Base-by-base conservation (phyloP, 2,888 invertebrate species). In the Platerodrilus igneus region DNA sequence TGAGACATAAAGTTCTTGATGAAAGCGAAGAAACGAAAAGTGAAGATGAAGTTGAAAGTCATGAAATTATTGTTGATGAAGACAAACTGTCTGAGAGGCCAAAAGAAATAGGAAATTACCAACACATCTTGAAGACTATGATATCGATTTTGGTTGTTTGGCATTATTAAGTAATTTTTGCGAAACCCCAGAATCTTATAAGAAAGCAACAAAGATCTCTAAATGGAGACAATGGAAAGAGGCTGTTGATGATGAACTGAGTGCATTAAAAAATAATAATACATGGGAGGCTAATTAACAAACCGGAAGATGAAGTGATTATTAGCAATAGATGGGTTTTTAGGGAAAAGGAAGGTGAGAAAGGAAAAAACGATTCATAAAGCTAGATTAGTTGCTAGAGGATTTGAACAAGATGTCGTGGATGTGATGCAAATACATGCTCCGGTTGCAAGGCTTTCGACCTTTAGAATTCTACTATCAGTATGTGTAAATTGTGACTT, bases 291-390 rank as follows among this genome's bases (percentile, higher is more conserved):
- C 15, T 33, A 9, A 16, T 23, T 2, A n/a, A 32, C 10, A 33
- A 21, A 23, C 14, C 15, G 4, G 9, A 9, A 23, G 13, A 33
- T 22, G 22, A 23, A 22, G 6, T 14, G 10, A 10, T 33, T 13
- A 15, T 33, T n/a, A 33, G 11, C 7, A 16, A 21, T 23, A 2
- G 33, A 23, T 33, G 23, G 22, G 26, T 35, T 7, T 27, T 35
- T 8, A 35, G 20, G n/a, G n/a, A 51, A 10, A 60, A 59, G 41
- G 41, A 31, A 4, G 50, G 50, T 15, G 51, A 58, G 41, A 57
- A 55, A 15, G 41, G 37, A 20, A 44, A 50, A n/a, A 9, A 2
- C 20, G 7, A 21, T 23, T 3, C 23, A 23, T 10, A 33, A 33
- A 33, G n/a, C 33, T 15, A 22, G 33, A 9, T 23, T 33, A 13